Evolutionary conservation across 1,140 invertebrate species (phyloP).

Genomic region (Sesamia nonagrioides): DNA sequence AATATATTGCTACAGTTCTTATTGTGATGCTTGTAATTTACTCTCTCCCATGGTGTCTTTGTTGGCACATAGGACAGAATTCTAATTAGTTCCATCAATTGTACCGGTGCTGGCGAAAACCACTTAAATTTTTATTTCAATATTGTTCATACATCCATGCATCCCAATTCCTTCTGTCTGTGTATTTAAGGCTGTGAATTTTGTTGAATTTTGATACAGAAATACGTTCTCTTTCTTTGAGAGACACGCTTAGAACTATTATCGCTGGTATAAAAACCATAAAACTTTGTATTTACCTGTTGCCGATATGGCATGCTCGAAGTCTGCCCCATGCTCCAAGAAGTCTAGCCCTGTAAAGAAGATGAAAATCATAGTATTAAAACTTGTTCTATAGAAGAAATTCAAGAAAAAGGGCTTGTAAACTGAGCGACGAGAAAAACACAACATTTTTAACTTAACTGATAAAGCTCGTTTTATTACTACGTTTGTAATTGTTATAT

Average conservation of each 20-base stretch:
- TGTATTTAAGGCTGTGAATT: too few relatives aligned
- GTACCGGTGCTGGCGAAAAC: not conserved
- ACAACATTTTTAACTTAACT: conserved; percentile 41
- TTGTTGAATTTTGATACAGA: not conserved
- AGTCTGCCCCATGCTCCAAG: conserved; percentile 91
- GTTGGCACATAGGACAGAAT: not conserved
- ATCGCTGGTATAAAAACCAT: conserved; percentile 7
- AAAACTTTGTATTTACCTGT: conserved; percentile 87
- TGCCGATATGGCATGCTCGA: conserved; percentile 91
- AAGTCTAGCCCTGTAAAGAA: conserved; percentile 90
- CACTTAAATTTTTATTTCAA: not conserved
- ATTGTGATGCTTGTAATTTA: not conserved
- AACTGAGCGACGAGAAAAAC: not conserved
- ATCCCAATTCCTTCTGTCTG: too few relatives aligned
- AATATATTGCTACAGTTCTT: conserved; percentile 35
- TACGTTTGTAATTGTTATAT: conserved; percentile 12
- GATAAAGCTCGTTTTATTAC: conserved; percentile 31
- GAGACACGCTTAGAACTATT: not conserved
- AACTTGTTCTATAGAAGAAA: not conserved
- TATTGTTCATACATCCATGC: not conserved
- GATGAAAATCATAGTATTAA: conserved; percentile 26
- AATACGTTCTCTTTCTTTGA: not conserved
- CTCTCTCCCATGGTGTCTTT: not conserved
- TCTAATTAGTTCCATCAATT: not conserved
- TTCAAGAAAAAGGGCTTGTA: not conserved